Conservation (phyloP, 2,888 invertebrate genomes). For the Rosalia funebris region DNA sequence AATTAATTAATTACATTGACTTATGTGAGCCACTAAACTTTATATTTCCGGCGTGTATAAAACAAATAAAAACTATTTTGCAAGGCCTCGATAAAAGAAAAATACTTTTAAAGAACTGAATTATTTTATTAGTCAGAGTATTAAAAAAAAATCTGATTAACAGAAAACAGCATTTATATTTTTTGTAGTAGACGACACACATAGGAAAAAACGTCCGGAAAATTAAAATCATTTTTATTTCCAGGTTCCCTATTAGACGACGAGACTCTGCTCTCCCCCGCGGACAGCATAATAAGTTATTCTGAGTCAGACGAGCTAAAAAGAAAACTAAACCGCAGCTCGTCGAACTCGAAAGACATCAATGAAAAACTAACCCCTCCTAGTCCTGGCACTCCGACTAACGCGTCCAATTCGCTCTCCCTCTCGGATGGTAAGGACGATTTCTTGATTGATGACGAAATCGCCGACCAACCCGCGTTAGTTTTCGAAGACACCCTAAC, state of each 20-base stretch:
- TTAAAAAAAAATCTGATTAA: too few species aligned
- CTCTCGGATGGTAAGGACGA: conserved; percentile 86
- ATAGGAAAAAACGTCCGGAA: too few species aligned
- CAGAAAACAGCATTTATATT: too few species aligned
- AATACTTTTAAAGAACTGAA: too few species aligned
- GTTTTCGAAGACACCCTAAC: conserved; percentile 75
- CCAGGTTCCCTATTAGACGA: conserved; percentile 77
- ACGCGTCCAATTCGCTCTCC: conserved; percentile 79
- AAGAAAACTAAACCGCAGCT: conserved; percentile 54
- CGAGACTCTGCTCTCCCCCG: conserved; percentile 78
- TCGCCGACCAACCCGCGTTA: conserved; percentile 88
- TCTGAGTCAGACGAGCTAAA: conserved; percentile 70
- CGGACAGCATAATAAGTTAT: conserved; percentile 79
- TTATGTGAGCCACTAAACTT: too few species aligned
- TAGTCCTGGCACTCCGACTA: conserved; percentile 80
- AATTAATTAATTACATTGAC: too few species aligned
- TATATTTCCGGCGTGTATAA: too few species aligned
- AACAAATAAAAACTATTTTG: too few species aligned
- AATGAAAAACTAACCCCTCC: conserved; percentile 64
- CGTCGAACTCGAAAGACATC: conserved; percentile 67
- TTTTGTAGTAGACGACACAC: too few species aligned
- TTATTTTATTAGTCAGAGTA: too few species aligned
- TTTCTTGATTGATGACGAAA: conserved; percentile 88
- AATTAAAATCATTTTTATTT: too few species aligned
- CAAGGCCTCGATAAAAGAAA: too few species aligned